Evolutionary conservation across 2,113 vertebrate genomes (phyloP), one percentile per base, ranked within the genome.

Genomic region (Chunga burmeisteri): DNA sequence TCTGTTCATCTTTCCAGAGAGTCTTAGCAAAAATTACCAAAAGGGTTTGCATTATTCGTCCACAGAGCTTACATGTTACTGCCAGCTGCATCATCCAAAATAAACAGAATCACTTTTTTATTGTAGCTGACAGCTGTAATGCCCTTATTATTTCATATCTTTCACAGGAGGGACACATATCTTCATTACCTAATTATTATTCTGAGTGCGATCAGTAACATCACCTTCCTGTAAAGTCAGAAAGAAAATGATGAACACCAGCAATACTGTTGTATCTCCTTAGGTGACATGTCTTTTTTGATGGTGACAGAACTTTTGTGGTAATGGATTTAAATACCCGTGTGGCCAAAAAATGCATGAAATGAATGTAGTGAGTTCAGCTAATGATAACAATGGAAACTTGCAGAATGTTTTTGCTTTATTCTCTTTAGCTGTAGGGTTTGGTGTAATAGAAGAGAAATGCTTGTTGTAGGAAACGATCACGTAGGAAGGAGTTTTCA

Each of bases 61-160:
- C 36, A 13, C 21, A 32, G 58, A 83, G 25, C 34, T 90, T 25
- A 40, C 70, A 44, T 44, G 78, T 70, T 58, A 44, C 42, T 84
- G 78, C 93, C 95, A 70, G 55, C 89, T 96, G 70, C 85, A 59
- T 56, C 7, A 7, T 88, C 49, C 91, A 50, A 68, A 84, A 77
- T 55, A 95, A 93, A 86, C 36, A 70, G 70, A 86, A 70, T 86
- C 34, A 23, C 25, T 56, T 81, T 34, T 88, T 90, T 88, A 90
- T 96, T 92, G 86, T 59, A 95, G 71, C 40, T 94, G 85, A 91
- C 72, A 93, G 30, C 62, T 86, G 44, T 74, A 74, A 30, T 44
- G 21, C 8, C 22, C 55, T 83, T 78, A 68, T 81, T 70, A 72
- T 93, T 95, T 50, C 17, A 32, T 11, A 55, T 56, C 13, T 36